phyloP scores from a whole-genome alignment of 2,113 vertebrate genomes.

The Strix aluco region DNA sequence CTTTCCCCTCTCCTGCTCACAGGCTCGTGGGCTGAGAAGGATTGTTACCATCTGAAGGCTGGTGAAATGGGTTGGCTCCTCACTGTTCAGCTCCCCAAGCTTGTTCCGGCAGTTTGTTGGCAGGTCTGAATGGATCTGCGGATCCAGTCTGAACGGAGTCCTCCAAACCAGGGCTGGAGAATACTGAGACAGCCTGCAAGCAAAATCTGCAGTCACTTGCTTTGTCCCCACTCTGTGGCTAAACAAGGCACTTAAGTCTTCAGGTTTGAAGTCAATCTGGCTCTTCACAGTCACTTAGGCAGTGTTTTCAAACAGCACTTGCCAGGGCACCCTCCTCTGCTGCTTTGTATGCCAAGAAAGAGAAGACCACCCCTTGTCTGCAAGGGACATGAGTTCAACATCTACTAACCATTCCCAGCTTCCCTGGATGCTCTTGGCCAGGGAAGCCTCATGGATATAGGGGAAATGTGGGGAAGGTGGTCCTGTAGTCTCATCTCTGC shows the following conservation, averaged over 20 bases:
- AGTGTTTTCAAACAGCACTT: conserved; percentile 2
- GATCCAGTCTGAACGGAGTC: background rate
- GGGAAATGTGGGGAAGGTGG: background rate
- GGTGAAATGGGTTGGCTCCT: background rate
- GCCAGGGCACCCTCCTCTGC: conserved; percentile 2
- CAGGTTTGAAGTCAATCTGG: conserved; percentile 30
- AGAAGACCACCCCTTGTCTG: background rate
- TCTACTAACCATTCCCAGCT: background rate
- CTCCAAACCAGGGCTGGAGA: background rate
- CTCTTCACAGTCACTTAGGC: background rate
- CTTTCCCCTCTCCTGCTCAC: background rate
- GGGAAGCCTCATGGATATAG: background rate
- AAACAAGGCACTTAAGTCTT: conserved; percentile 13
- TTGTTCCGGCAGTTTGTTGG: background rate
- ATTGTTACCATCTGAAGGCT: conserved; percentile 1
- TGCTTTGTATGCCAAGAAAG: background rate
- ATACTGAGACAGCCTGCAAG: background rate
- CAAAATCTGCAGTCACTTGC: background rate
- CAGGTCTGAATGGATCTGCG: background rate
- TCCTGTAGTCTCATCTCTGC: background rate
- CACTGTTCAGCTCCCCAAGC: background rate
- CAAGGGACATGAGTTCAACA: background rate
- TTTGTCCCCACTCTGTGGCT: background rate
- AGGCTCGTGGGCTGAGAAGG: background rate
- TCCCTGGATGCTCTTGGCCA: background rate